These are phyloP conservation scores for Sorex araneus DNA, from an alignment of 2,113 vertebrate genomes.

Conservation along the genomic window DNA sequence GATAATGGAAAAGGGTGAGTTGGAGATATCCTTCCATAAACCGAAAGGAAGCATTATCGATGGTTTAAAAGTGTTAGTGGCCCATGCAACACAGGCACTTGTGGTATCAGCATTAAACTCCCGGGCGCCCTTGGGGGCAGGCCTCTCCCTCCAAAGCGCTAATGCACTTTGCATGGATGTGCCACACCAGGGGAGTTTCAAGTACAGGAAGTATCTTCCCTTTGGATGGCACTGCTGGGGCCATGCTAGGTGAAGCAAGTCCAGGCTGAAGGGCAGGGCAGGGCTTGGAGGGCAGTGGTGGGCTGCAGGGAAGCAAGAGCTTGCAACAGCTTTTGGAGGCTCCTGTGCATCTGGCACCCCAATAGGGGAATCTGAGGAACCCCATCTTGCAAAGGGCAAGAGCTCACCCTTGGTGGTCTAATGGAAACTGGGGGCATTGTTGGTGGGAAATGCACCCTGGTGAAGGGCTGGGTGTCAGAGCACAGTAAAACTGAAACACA, in stretches of 20 bases:
- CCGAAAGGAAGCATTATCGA: constrained; percentile 81
- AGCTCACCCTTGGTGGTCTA: too few species aligned
- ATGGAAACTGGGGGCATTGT: too few species aligned
- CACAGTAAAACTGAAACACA: too few species aligned
- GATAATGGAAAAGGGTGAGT: constrained; percentile 71
- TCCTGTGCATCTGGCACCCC: neutral
- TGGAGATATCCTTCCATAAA: constrained; percentile 80
- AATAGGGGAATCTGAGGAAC: neutral
- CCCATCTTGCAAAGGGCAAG: neutral
- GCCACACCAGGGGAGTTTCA: constrained; percentile 64
- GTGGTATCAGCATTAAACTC: constrained; percentile 68
- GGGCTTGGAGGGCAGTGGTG: neutral
- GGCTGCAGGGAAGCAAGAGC: too few species aligned
- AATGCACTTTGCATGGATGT: constrained; percentile 84
- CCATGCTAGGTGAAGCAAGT: constrained; percentile 52
- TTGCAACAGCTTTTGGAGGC: neutral
- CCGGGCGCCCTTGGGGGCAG: constrained; percentile 52
- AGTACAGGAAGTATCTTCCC: constrained; percentile 37
- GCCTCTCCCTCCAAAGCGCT: constrained; percentile 78
- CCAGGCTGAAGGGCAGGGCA: neutral
- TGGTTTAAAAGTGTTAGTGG: constrained; percentile 82
- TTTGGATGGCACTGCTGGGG: constrained; percentile 51
- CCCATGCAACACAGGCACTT: constrained; percentile 58
- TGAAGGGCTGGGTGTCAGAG: too few species aligned
- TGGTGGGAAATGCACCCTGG: too few species aligned